Conservation (phyloP, 2,113 vertebrate species). For the Trinectes maculatus region DNA sequence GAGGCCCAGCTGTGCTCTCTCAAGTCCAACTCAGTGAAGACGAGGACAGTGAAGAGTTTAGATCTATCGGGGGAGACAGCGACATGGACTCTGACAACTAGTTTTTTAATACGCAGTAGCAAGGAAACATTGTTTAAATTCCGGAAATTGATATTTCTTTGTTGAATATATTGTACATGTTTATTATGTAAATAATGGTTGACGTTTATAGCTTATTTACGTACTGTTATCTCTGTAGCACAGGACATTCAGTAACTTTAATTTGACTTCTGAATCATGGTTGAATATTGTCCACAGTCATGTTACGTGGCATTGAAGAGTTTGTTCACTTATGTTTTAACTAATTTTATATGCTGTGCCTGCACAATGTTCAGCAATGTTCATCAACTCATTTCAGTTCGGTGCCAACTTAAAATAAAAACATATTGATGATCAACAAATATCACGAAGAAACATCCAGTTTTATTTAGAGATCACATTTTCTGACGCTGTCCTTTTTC, state of each 20-base stretch:
- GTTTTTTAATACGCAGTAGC: neutral
- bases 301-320: neutral
- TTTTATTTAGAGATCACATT: neutral
- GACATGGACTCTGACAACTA: slow-evolving; percentile 92
- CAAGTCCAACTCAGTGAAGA: slow-evolving; percentile 97
- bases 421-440: neutral
- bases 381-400: neutral
- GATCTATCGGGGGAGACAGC: slow-evolving; percentile 93
- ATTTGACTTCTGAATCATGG: neutral
- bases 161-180: slow-evolving; percentile 48
- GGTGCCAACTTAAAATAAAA: slow-evolving; percentile 2
- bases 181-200: slow-evolving; percentile 44
- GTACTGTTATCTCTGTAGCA: neutral
- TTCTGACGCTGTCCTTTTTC: neutral
- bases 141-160: slow-evolving; percentile 13
- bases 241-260: slow-evolving; percentile 38
- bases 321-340: neutral
- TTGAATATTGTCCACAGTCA: neutral
- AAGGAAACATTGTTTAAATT: slow-evolving; percentile 9
- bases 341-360: neutral
- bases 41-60: slow-evolving; percentile 96
- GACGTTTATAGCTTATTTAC: slow-evolving; percentile 20
- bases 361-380: neutral
- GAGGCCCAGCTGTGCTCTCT: slow-evolving; percentile 92
- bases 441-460: neutral